These are phyloP conservation scores for Anthrax anthrax DNA, from an alignment of 2,888 invertebrate genomes.

Conservation along the genomic window DNA sequence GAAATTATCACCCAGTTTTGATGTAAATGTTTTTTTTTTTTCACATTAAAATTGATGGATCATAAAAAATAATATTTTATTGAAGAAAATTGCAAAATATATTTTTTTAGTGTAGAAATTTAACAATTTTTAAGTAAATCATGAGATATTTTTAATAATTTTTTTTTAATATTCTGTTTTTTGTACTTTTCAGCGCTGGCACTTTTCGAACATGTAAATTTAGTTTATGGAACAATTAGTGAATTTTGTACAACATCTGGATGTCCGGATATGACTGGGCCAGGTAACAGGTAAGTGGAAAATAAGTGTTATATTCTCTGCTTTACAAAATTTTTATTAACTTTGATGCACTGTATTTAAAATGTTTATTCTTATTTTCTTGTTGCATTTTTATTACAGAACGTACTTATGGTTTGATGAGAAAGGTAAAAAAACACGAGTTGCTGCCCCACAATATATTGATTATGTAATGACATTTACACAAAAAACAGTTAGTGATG, in stretches of 20 bases:
- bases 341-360: too few species aligned
- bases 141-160: background rate
- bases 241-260: conserved; percentile 94
- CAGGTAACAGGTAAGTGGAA: conserved; percentile 65
- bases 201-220: conserved; percentile 97
- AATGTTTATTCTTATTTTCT: background rate
- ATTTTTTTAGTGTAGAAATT: too few species aligned
- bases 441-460: conserved; percentile 95
- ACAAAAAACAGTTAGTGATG: conserved; percentile 93
- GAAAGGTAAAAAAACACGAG: conserved; percentile 94
- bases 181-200: conserved; percentile 60
- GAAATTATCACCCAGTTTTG: too few species aligned
- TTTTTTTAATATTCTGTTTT: background rate
- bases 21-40: too few species aligned
- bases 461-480: conserved; percentile 98
- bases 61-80: too few species aligned
- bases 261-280: conserved; percentile 95
- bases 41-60: too few species aligned
- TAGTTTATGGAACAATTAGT: conserved; percentile 95
- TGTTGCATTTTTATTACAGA: conserved; percentile 42
- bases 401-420: conserved; percentile 97
- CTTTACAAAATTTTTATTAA: too few species aligned
- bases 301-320: too few species aligned
- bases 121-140: too few species aligned
- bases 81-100: too few species aligned